These are phyloP conservation scores for Metridium senile DNA, from an alignment of 92 coral and sea anemone genomes.

Conservation along the genomic window DNA sequence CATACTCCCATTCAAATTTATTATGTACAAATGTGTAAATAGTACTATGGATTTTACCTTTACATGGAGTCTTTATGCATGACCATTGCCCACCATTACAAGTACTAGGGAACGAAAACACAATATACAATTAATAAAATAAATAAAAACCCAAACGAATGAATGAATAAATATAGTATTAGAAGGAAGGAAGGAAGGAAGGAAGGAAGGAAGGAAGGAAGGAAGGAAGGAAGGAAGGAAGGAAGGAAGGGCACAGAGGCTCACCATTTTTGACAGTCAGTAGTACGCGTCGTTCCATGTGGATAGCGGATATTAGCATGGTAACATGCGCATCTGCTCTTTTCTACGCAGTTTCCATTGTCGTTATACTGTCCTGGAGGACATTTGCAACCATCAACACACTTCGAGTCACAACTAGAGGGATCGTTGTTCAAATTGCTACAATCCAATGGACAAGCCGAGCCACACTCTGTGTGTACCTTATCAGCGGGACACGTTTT, in stretches of 20 bases:
- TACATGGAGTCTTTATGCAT: conserved; percentile 68
- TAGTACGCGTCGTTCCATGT: conserved; percentile 50
- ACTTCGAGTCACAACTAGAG: conserved; percentile 66
- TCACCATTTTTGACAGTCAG: conserved; percentile 84
- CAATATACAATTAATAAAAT: not conserved
- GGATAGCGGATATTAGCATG: conserved; percentile 65
- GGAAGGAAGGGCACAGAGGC: conserved; percentile 11
- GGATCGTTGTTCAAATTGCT: conserved; percentile 76
- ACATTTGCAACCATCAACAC: conserved; percentile 91
- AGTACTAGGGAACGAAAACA: conserved; percentile 37
- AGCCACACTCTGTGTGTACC: conserved; percentile 71
- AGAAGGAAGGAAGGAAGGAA: not conserved
- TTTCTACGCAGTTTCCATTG: conserved; percentile 74
- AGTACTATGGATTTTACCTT: no score
- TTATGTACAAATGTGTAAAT: no score
- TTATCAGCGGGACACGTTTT: conserved; percentile 58
- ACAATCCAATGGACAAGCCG: conserved; percentile 87
- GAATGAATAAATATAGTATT: not conserved
- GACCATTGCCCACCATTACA: conserved; percentile 92
- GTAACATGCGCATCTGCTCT: conserved; percentile 70
- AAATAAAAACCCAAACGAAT: not conserved
- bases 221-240: not conserved
- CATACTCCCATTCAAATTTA: no score
- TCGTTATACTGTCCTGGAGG: conserved; percentile 81
- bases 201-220: not conserved